Conservation (phyloP, 2,888 invertebrate genomes). For the Drosophila sordidula region DNA sequence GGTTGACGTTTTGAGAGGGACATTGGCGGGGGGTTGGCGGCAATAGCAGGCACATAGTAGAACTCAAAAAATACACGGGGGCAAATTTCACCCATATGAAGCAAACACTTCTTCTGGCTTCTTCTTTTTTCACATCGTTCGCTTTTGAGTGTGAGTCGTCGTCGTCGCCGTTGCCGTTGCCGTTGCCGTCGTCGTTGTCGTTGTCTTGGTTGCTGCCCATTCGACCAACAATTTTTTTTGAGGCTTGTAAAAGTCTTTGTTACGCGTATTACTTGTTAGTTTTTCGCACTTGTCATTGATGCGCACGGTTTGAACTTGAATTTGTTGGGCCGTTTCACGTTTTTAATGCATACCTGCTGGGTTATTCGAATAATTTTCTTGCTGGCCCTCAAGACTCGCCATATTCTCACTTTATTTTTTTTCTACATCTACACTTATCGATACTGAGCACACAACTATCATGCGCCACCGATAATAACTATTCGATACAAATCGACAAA, state of each 20-base stretch:
- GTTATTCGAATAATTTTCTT: slow-evolving; percentile 85
- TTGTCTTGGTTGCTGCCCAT: slow-evolving; percentile 64
- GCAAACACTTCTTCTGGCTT: slow-evolving; percentile 75
- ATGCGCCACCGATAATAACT: slow-evolving; percentile 33
- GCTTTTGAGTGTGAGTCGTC: slow-evolving; percentile 73
- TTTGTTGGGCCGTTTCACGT: slow-evolving; percentile 42
- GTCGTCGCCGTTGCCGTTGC: slow-evolving; percentile 61
- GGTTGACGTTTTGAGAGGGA: slow-evolving; percentile 55
- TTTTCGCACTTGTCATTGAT: slow-evolving; percentile 49
- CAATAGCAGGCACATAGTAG: slow-evolving; percentile 39
- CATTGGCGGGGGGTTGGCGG: slow-evolving; percentile 40
- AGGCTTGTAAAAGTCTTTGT: slow-evolving; percentile 44
- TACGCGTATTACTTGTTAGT: slow-evolving; percentile 22
- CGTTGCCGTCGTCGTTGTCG: slow-evolving; percentile 38
- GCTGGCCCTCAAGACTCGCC: slow-evolving; percentile 86
- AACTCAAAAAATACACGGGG: slow-evolving; percentile 66
- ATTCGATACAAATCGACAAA: slow-evolving; percentile 9
- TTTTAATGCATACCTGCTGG: slow-evolving; percentile 84
- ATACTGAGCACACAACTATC: slow-evolving; percentile 53
- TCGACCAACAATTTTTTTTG: slow-evolving; percentile 72
- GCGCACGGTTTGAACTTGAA: slow-evolving; percentile 29
- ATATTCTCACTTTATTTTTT: slow-evolving; percentile 82
- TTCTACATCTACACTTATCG: slow-evolving; percentile 66
- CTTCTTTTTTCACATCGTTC: slow-evolving; percentile 70
- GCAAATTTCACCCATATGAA: slow-evolving; percentile 75